These are phyloP conservation scores for Kryphioiulus occultus DNA, from an alignment of 2,888 invertebrate species.

Conservation along the genomic window DNA sequence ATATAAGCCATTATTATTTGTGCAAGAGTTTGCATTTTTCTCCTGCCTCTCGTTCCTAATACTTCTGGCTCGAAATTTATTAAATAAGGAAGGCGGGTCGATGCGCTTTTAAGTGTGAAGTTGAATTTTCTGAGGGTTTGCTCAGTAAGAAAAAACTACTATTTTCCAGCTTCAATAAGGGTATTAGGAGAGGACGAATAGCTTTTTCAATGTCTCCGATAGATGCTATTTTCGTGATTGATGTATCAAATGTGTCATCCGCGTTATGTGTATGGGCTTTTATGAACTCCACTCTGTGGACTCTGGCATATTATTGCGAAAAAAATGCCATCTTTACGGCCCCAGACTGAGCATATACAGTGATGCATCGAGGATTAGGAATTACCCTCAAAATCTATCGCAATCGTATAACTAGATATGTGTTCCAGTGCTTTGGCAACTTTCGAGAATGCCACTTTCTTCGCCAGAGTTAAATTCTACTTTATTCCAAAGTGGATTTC, in stretches of 20 bases:
- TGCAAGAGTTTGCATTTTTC: conserved; percentile 12
- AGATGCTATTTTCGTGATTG: conserved; percentile 18
- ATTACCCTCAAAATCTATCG: conserved; percentile 30
- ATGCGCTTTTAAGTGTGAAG: conserved; percentile 25
- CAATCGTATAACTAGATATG: neutral
- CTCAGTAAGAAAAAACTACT: neutral
- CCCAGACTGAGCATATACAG: neutral
- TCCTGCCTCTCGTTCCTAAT: neutral
- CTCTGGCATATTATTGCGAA: neutral
- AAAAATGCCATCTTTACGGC: neutral
- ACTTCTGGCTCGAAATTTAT: neutral
- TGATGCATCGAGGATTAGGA: conserved; percentile 22
- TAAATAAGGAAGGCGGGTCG: conserved; percentile 35
- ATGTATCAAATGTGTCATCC: conserved; percentile 28
- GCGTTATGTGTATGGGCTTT: neutral
- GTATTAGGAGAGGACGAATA: conserved; percentile 4
- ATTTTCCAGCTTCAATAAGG: conserved; percentile 19
- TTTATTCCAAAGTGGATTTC: conserved; percentile 25
- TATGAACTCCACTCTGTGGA: neutral
- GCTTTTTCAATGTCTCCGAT: conserved; percentile 30
- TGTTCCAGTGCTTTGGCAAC: neutral
- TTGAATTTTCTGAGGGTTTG: neutral
- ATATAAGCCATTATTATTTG: conserved; percentile 35
- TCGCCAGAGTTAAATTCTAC: neutral
- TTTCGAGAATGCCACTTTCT: conserved; percentile 20